Evolutionary conservation across 2,888 invertebrate species (phyloP), one percentile per base, ranked within the genome.

Genomic region (Heliconius sara): DNA sequence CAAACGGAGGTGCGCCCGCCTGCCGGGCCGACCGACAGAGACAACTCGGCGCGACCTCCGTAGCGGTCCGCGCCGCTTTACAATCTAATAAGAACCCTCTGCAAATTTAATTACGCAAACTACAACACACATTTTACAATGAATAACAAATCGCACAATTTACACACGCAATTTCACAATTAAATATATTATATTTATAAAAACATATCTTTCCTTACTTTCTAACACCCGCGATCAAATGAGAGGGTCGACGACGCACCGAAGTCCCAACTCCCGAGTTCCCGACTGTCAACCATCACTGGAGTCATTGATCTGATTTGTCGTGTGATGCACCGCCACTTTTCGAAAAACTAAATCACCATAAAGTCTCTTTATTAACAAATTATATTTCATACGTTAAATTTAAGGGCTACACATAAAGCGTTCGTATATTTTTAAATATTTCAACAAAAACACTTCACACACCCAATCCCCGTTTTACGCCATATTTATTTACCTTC

Each of bases 1-100:
- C 95, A 95, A 89, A 91, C 91, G 91, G 93, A 94, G 95, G 95
- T 94, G 94, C 92, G 95, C 93, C 94, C 92, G 91, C 91, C 88
- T 91, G 87, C 89, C 89, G 88, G 79, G 79, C 76, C 83, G 78
- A 75, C 81, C 89, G 91, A 91, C 87, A 90, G 91, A 91, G 91
- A 92, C 90, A 88, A 88, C 88, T 88, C 88, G 90, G 89, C 87
- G 91, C 91, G 91, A 89, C 86, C 91, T 89, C 88, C 89, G 84
- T 85, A 88, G 87, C 88, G 85, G 34, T 57, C 57, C 57, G 72
- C 57, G 52, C 89, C 90, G 89, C 89, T 89, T 88, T 86, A 87
- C 87, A 87, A 88, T 90, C 87, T 88, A 90, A 88, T 88, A 88
- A 87, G 87, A 88, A 84, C 85, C 86, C 87, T 86, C 82, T 86